Evolutionary conservation across 2,113 vertebrate genomes (phyloP).

Genomic region (Dromaius novaehollandiae): DNA sequence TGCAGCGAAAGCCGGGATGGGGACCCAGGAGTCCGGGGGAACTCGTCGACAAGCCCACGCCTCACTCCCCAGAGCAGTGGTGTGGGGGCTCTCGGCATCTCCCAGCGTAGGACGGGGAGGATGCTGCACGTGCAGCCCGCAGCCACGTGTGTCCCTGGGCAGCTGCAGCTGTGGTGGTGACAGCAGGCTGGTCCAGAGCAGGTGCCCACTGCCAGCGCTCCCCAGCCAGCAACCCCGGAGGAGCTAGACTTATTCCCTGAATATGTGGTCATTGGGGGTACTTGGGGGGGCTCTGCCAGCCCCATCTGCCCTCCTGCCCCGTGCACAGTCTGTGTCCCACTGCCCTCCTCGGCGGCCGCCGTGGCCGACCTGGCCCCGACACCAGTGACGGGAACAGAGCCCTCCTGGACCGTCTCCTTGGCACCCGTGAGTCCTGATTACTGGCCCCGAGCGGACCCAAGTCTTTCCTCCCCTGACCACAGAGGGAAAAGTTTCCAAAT

Average conservation of each 20-base stretch:
- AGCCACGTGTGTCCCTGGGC: accelerated
- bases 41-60: neutral
- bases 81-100: accelerated
- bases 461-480: constrained; percentile 80
- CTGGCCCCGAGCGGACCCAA: constrained; percentile 68
- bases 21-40: accelerated
- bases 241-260: neutral
- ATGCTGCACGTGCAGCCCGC: neutral
- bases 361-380: neutral
- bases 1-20: accelerated
- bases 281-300: neutral
- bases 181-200: accelerated
- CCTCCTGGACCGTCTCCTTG: constrained; percentile 68
- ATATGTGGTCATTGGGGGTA: neutral
- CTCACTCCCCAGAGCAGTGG: accelerated
- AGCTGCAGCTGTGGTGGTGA: neutral
- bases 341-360: accelerated
- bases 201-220: neutral
- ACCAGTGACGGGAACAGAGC: constrained; percentile 58
- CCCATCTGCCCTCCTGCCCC: neutral
- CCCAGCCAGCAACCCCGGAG: accelerated
- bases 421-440: constrained; percentile 75
- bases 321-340: accelerated
- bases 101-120: neutral
- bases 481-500: constrained; percentile 83